phyloP scores from a whole-genome alignment of 64 coral and sea anemone species.

The Astreopora myriophthalma region DNA sequence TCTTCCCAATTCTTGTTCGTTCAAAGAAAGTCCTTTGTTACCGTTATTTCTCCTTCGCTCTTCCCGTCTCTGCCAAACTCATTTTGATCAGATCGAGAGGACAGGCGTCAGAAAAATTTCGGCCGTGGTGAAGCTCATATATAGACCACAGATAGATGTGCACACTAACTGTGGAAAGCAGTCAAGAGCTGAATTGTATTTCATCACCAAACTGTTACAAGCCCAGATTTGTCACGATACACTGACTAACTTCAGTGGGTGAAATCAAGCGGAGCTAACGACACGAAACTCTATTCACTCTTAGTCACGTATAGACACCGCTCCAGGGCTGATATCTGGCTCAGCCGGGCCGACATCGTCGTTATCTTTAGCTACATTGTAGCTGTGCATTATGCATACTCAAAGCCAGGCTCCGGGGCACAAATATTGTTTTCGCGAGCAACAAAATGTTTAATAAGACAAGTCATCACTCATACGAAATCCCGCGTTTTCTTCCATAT shows the following conservation, averaged over 20 bases:
- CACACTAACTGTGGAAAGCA: no score
- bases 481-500: neutral
- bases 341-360: neutral
- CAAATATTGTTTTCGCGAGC: constrained; percentile 12
- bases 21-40: neutral
- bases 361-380: neutral
- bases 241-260: neutral
- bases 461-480: neutral
- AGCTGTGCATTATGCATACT: neutral
- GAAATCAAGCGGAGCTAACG: neutral
- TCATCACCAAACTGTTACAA: neutral
- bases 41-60: neutral
- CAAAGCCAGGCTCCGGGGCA: neutral
- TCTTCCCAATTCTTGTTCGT: neutral
- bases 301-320: neutral
- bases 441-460: neutral
- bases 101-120: neutral
- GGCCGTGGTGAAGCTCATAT: no score
- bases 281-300: neutral
- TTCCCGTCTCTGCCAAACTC: neutral
- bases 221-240: neutral
- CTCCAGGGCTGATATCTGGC: neutral
- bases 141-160: no score
- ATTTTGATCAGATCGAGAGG: neutral
- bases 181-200: no score